Conservation (phyloP, 2,888 invertebrate species). For the Drosophila kanekoi region DNA sequence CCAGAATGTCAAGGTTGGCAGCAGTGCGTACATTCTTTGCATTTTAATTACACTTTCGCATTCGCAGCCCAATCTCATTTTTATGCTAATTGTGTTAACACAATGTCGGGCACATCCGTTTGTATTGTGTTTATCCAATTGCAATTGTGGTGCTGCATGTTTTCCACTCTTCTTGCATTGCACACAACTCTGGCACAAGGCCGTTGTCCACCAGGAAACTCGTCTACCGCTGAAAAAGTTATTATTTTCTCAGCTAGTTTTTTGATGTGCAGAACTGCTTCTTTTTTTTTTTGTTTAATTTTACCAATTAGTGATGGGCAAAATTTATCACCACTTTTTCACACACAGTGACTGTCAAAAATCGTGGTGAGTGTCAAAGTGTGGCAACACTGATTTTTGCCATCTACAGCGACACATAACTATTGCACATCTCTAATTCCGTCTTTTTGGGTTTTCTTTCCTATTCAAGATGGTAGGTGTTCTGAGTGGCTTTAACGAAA, state of each 20-base stretch:
- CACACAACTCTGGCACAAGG: constrained; percentile 41
- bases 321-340: constrained; percentile 1
- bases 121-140: constrained; percentile 46
- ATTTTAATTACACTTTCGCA: constrained; percentile 66
- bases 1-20: constrained; percentile 76
- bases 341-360: constrained; percentile 14
- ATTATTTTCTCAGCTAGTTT: constrained; percentile 29
- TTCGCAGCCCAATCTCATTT: constrained; percentile 56
- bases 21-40: constrained; percentile 75
- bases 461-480: constrained; percentile 72
- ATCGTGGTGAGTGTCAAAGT: constrained; percentile 21
- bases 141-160: constrained; percentile 40
- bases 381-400: constrained; percentile 28
- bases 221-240: constrained; percentile 33
- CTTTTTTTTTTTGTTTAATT: constrained; percentile 51
- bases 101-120: constrained; percentile 42
- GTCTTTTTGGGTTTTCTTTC: constrained; percentile 64
- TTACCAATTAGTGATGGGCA: constrained; percentile 48
- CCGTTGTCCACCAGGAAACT: constrained; percentile 30
- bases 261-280: constrained; percentile 31
- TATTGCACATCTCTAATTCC: constrained; percentile 48
- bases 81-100: constrained; percentile 69
- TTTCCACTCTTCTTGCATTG: constrained; percentile 49
- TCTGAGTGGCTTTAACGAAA: constrained; percentile 30
- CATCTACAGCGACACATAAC: constrained; percentile 36